Conservation (phyloP, 2,113 vertebrate genomes). For the Nibea albiflora region DNA sequence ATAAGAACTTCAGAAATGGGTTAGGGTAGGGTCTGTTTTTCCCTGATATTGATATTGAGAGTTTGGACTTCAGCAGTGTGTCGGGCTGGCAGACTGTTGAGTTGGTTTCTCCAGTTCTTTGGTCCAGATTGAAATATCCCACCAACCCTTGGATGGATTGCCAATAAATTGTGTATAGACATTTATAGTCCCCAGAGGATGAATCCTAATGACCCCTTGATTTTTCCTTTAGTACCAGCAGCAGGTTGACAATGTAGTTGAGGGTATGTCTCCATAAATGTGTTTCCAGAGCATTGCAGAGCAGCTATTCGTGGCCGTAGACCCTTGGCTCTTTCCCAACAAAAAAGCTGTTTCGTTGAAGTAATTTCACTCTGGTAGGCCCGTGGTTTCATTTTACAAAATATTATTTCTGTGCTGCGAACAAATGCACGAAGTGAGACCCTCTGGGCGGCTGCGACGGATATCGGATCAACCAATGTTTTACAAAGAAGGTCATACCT, state of each 20-base stretch:
- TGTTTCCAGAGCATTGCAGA: neutral
- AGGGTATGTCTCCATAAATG: neutral
- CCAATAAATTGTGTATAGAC: neutral
- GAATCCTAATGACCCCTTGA: neutral
- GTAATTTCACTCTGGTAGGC: neutral
- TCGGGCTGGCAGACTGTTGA: neutral
- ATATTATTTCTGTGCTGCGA: neutral
- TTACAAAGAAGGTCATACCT: conserved; percentile 22
- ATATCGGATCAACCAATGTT: neutral
- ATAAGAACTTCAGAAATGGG: no score
- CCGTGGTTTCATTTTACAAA: neutral
- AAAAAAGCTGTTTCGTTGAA: neutral
- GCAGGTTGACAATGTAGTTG: neutral
- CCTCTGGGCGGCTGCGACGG: neutral
- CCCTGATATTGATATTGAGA: neutral
- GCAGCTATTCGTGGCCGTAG: neutral
- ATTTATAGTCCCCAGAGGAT: neutral
- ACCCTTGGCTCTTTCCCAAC: neutral
- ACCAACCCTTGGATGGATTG: neutral
- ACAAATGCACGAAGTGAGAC: neutral
- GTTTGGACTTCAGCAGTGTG: neutral
- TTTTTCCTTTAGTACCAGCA: neutral
- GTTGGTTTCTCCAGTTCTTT: neutral
- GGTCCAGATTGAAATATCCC: neutral
- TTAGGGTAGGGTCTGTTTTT: neutral